Evolutionary conservation across 2,113 vertebrate genomes (phyloP).

Genomic region (Pelecanus crispus): DNA sequence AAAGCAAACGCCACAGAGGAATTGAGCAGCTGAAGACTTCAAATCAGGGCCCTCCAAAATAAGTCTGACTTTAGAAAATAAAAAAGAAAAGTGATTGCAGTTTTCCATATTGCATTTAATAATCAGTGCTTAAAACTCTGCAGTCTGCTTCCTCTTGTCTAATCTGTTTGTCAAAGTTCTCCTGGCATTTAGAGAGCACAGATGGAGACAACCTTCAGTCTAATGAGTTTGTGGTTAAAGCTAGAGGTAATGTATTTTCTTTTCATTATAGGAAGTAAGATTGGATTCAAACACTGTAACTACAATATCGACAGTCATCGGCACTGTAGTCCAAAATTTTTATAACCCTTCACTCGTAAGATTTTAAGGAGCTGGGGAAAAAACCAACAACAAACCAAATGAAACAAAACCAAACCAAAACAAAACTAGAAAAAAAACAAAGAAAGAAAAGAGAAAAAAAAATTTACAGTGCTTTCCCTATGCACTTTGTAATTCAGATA

Average conservation of each 20-base stretch:
- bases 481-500: not conserved
- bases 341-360: not conserved
- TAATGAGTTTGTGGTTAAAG: not conserved
- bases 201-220: not conserved
- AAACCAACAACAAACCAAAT: not conserved
- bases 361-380: not conserved
- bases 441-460: not conserved
- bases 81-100: not conserved
- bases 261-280: not conserved
- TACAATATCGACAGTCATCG: not conserved
- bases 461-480: not conserved
- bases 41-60: not conserved
- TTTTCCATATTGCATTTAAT: not conserved
- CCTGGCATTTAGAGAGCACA: not conserved
- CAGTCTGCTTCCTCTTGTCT: not conserved
- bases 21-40: not conserved
- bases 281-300: not conserved
- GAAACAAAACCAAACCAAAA: not conserved
- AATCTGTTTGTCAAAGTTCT: not conserved
- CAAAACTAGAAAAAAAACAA: fast-evolving
- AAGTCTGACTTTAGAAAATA: not conserved
- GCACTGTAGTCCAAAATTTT: not conserved
- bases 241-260: not conserved
- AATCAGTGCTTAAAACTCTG: not conserved
- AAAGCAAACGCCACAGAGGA: not conserved